Evolutionary conservation across 2,888 invertebrate genomes (phyloP).

Genomic region (Amblyteles armatorius): DNA sequence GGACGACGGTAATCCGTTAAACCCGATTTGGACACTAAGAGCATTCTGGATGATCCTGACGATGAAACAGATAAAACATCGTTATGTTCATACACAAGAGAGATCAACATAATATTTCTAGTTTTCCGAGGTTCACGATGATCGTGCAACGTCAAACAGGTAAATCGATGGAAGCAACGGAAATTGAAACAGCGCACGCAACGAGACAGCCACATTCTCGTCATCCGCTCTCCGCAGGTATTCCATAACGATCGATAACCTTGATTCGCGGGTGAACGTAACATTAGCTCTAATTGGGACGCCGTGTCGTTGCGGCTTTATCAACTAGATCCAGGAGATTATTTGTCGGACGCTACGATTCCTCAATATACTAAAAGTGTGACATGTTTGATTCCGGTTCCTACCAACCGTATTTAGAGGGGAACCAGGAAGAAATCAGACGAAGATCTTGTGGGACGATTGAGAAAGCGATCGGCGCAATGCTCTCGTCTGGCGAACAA

Average conservation of each 20-base stretch:
- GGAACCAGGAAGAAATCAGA: not conserved
- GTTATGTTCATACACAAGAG: too few species aligned
- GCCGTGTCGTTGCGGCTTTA: not conserved
- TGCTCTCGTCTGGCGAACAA: not conserved
- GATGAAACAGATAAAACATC: too few species aligned
- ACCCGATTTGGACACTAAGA: too few species aligned
- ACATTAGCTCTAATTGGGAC: slow-evolving; percentile 25
- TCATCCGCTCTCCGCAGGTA: slow-evolving; percentile 16
- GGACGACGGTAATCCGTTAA: too few species aligned
- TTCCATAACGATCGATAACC: slow-evolving; percentile 42
- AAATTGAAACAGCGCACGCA: slow-evolving; percentile 4
- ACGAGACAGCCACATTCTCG: slow-evolving; percentile 7
- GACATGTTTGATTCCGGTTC: too few species aligned
- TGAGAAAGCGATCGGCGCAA: slow-evolving; percentile 4
- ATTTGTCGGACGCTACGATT: not conserved
- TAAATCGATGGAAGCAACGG: not conserved
- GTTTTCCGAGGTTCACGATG: too few species aligned
- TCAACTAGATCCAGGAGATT: slow-evolving; percentile 6
- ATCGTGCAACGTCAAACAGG: not conserved
- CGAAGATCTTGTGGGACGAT: not conserved
- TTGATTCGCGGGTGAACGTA: slow-evolving; percentile 35
- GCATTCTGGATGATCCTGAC: too few species aligned
- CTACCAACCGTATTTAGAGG: too few species aligned
- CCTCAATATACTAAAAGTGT: too few species aligned
- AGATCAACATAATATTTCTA: too few species aligned